phyloP scores from a whole-genome alignment of 2,888 invertebrate species.

The Chloromyia formosa region DNA sequence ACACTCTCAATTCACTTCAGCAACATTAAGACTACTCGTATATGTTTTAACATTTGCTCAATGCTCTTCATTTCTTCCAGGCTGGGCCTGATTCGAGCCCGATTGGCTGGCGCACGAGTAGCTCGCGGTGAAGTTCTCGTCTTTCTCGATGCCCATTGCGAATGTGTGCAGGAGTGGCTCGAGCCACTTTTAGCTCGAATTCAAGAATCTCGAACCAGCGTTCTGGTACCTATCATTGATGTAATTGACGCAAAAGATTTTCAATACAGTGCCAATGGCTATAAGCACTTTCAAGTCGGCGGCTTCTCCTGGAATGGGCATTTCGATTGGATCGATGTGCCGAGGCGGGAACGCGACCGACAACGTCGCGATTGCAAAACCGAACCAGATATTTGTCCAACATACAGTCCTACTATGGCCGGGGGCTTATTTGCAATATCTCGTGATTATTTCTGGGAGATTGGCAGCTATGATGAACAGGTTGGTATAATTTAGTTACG shows the following conservation, averaged over 20 bases:
- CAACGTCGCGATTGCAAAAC: slow-evolving; percentile 58
- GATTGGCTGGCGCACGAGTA: slow-evolving; percentile 85
- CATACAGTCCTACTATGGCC: slow-evolving; percentile 94
- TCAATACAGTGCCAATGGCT: slow-evolving; percentile 64
- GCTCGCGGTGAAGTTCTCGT: slow-evolving; percentile 83
- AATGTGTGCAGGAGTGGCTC: slow-evolving; percentile 82
- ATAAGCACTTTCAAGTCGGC: slow-evolving; percentile 63
- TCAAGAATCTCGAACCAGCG: slow-evolving; percentile 79
- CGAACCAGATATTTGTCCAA: slow-evolving; percentile 60
- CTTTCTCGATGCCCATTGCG: slow-evolving; percentile 93
- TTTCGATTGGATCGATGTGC: slow-evolving; percentile 84
- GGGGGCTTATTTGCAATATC: slow-evolving; percentile 96
- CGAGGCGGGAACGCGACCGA: slow-evolving; percentile 60
- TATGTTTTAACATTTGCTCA: no score
- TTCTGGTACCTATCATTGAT: slow-evolving; percentile 95
- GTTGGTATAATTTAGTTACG: slow-evolving; percentile 51
- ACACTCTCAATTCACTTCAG: no score
- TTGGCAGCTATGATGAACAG: slow-evolving; percentile 92
- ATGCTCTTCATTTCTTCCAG: slow-evolving; percentile 59
- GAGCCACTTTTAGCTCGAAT: slow-evolving; percentile 89
- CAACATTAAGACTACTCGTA: no score
- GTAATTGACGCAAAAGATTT: slow-evolving; percentile 77
- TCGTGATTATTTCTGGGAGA: slow-evolving; percentile 92
- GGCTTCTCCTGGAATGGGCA: slow-evolving; percentile 84
- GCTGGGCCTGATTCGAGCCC: slow-evolving; percentile 88